These are phyloP conservation scores for Entomobrya multifasciata DNA, from an alignment of 2,888 invertebrate genomes.

Conservation along the genomic window DNA sequence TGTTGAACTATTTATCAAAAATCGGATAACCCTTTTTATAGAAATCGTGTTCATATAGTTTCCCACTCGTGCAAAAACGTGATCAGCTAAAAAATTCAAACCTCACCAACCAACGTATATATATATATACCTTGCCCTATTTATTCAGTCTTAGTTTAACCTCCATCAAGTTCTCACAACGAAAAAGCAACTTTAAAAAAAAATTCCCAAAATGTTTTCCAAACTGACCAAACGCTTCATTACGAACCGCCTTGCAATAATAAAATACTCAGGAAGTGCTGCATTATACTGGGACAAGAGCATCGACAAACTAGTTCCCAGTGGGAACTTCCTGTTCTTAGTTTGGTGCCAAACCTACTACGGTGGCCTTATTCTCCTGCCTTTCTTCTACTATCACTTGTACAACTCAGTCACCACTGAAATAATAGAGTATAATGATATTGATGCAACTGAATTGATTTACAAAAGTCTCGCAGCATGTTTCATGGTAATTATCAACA, in stretches of 20 bases:
- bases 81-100: no score
- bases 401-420: not conserved
- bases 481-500: not conserved
- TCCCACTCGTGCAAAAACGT: no score
- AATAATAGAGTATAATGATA: not conserved
- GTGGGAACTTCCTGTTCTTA: not conserved
- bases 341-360: constrained; percentile 1
- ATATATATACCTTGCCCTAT: no score
- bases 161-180: no score
- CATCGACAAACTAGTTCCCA: not conserved
- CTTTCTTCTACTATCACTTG: constrained; percentile 3
- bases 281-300: not conserved
- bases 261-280: not conserved
- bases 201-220: not conserved
- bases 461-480: not conserved
- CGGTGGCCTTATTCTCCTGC: not conserved
- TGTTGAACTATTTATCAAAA: no score
- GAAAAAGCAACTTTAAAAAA: no score
- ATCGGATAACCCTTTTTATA: no score
- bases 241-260: not conserved
- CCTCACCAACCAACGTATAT: no score
- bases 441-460: not conserved
- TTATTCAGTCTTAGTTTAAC: no score
- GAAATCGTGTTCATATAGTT: no score
- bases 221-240: not conserved